Evolutionary conservation across 30 jellyfish, hydroid and myxozoan genomes (phyloP).

Genomic region (Rhopilema esculentum): DNA sequence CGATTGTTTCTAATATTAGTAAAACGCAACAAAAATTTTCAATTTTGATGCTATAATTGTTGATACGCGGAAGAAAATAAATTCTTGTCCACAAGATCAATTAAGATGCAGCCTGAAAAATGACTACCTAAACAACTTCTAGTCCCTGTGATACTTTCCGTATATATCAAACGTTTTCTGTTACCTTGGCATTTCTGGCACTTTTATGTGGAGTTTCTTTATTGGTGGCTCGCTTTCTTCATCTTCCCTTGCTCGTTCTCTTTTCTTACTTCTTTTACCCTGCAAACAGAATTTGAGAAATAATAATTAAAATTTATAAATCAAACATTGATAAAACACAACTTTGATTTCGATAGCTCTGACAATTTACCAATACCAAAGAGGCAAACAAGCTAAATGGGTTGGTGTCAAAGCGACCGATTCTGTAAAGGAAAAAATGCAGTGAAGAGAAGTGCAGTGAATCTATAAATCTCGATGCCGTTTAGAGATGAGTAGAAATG

Average conservation of each 20-base stretch:
- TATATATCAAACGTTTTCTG: neutral
- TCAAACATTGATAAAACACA: neutral
- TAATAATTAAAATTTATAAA: neutral
- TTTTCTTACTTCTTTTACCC: slow-evolving; percentile 56
- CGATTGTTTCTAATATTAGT: too few species aligned
- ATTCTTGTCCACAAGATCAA: too few species aligned
- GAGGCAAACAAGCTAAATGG: too few species aligned
- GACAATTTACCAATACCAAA: too few species aligned
- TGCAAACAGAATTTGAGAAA: neutral
- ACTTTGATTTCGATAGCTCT: neutral
- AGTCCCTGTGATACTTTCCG: too few species aligned
- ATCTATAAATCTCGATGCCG: too few species aligned
- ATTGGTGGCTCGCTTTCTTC: slow-evolving; percentile 74
- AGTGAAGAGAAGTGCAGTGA: too few species aligned
- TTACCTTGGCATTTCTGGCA: slow-evolving; percentile 71
- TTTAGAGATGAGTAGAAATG: too few species aligned
- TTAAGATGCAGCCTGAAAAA: neutral
- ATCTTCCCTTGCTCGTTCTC: slow-evolving; percentile 60
- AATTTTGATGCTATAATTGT: too few species aligned
- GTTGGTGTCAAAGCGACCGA: neutral
- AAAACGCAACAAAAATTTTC: too few species aligned
- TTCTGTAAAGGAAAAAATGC: too few species aligned
- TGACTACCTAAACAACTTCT: neutral
- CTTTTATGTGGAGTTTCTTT: slow-evolving; percentile 70
- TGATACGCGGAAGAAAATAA: too few species aligned